Evolutionary conservation across 2,113 vertebrate species (phyloP), one percentile per base, ranked within the genome.

Genomic region (Sula dactylatra): DNA sequence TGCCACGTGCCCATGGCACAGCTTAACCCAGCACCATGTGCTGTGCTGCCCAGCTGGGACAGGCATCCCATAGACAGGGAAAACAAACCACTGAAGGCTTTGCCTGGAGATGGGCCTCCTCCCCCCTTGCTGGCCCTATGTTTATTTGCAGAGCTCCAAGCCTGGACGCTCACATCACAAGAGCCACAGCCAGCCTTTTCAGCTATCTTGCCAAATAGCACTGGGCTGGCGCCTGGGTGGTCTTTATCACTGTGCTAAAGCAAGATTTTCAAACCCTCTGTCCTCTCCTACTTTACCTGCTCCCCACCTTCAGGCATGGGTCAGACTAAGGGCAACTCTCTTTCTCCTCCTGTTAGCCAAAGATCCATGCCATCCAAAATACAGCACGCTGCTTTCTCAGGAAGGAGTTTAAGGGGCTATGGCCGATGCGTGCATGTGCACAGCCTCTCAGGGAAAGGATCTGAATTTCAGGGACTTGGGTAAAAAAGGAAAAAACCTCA

Each of bases 1-100:
- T 5, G 11, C 47, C 56, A 42, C 0, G 0, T 36, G 9, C 59
- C 59, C 32, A n/a, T 9, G 21, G 72, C 70, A 72, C 44, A 76
- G 62, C 62, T 64, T 54, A 67, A 24, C 15, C 20, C 44, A 42
- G 52, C 65, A 66, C 40, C 3, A 13, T 11, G 15, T 15, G 34
- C 47, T 20, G 14, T 18, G 72, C 67, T 64, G n/a, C 34, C 64
- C 66, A 44, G 26, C 55, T 21, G 27, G 25, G 50, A 67, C 42
- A 44, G 36, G 9, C 2, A 1, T 31, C 44, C 34, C 42, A 18
- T 4, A 54, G n/a, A 11, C n/a, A 18, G 0, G 29, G 29, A 6
- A 67, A 62, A 47, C 26, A 64, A 82, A 73, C 31, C 24, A 34
- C 6, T 1, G 3, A 27, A 47, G 55, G 59, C 32, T 64, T 61